Percentiles rank a stretch among this genome's conserved stretches.
These are phyloP conservation scores for Dione vanillae DNA, from an alignment of 2,888 invertebrate species.

Conservation along the genomic window DNA sequence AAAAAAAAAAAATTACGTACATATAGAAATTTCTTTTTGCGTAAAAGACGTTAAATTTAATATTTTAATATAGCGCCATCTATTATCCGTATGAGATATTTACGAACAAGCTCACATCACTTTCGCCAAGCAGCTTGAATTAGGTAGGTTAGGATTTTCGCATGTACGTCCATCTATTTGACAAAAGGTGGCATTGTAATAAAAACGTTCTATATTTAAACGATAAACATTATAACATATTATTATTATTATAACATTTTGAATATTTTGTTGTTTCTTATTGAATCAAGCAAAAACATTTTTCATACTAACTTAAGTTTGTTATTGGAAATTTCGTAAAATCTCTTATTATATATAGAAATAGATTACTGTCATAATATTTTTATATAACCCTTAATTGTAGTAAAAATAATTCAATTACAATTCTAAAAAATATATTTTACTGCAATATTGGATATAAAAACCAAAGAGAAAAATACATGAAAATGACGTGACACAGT, in stretches of 20 bases:
- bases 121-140: background rate
- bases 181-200: conserved; percentile 11
- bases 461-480: background rate
- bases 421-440: too few relatives aligned
- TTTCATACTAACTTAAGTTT: background rate
- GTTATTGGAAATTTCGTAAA: background rate
- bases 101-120: background rate
- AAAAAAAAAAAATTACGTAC: too few relatives aligned
- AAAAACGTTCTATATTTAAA: background rate
- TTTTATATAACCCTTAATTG: background rate
- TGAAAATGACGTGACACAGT: background rate
- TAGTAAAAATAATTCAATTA: too few relatives aligned
- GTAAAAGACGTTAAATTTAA: too few relatives aligned
- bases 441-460: background rate
- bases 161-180: background rate
- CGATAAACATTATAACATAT: background rate
- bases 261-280: too few relatives aligned
- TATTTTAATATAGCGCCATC: conserved; percentile 9
- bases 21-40: too few relatives aligned
- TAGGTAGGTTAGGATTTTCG: background rate
- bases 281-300: too few relatives aligned
- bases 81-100: background rate
- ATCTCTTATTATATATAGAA: background rate
- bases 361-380: background rate
- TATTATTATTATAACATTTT: too few relatives aligned